A percentile compares a stretch with the other conserved stretches of the same genome.
These are phyloP conservation scores for Zapornia atra DNA, from an alignment of 2,113 vertebrate genomes.

Conservation along the genomic window DNA sequence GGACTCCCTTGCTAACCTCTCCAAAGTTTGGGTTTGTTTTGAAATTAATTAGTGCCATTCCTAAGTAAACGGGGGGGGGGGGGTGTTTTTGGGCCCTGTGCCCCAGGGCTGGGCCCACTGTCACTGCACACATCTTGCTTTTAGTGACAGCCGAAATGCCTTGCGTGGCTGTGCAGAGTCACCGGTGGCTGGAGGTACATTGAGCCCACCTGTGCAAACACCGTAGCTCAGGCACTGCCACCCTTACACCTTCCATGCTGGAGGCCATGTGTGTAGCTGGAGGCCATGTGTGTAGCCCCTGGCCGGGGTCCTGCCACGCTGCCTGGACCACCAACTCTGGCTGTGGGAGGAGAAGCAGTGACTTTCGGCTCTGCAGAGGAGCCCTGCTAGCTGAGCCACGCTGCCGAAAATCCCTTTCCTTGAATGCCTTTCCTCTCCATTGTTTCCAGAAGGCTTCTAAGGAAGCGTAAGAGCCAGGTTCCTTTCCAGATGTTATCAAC, in stretches of 20 bases:
- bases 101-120: neutral
- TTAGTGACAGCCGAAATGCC: neutral
- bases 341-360: neutral
- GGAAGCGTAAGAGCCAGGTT: neutral
- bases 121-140: fast-evolving
- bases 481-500: neutral
- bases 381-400: neutral
- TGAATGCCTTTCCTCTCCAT: neutral
- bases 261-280: neutral
- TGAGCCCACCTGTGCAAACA: neutral
- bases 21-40: neutral
- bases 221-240: neutral
- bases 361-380: neutral
- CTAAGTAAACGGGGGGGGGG: neutral
- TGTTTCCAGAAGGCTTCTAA: neutral
- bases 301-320: neutral
- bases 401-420: neutral
- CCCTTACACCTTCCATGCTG: neutral
- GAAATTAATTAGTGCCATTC: neutral
- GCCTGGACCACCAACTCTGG: neutral
- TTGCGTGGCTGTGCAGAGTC: neutral
- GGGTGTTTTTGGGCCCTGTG: neutral
- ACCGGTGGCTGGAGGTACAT: neutral
- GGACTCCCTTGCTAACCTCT: neutral
- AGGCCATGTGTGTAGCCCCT: neutral